Evolutionary conservation across 64 coral and sea anemone genomes (phyloP).

Genomic region (Acropora yongei): DNA sequence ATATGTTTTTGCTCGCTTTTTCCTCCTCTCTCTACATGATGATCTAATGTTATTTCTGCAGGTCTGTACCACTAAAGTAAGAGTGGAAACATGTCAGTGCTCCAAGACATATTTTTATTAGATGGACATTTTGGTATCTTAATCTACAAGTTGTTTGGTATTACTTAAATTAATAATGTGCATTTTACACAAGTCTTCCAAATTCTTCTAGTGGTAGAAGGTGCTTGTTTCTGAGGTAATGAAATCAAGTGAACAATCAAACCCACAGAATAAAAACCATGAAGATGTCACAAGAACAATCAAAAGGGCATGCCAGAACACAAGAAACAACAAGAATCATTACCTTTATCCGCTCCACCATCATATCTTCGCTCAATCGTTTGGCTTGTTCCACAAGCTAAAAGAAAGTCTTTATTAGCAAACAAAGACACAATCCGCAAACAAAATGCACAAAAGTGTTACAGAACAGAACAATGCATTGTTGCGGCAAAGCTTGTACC

Average conservation of each 20-base stretch:
- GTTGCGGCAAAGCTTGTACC: slow-evolving; percentile 24
- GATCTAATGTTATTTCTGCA: background rate
- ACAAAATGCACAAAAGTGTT: background rate
- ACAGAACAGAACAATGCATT: background rate
- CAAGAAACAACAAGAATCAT: background rate
- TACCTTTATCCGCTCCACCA: slow-evolving; percentile 80
- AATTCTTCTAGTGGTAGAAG: too few relatives aligned
- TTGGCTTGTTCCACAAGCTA: slow-evolving; percentile 93
- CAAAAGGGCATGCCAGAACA: background rate
- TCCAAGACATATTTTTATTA: background rate
- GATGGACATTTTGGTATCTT: too few relatives aligned
- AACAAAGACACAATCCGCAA: background rate
- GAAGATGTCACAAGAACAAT: background rate
- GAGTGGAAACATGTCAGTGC: background rate
- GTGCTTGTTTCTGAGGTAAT: too few relatives aligned
- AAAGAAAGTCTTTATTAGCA: background rate
- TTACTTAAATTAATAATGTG: too few relatives aligned
- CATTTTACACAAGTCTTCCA: too few relatives aligned
- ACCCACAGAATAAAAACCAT: too few relatives aligned
- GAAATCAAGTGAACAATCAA: too few relatives aligned
- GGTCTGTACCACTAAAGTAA: slow-evolving; percentile 82
- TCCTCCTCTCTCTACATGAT: slow-evolving; percentile 53
- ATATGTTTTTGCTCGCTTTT: slow-evolving; percentile 83
- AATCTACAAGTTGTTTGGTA: too few relatives aligned
- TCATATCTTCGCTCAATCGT: slow-evolving; percentile 90